A percentile compares a stretch with the other conserved stretches of the same genome.
These are phyloP conservation scores for Trisateles emortualis DNA, from an alignment of 2,888 invertebrate species.

Conservation along the genomic window DNA sequence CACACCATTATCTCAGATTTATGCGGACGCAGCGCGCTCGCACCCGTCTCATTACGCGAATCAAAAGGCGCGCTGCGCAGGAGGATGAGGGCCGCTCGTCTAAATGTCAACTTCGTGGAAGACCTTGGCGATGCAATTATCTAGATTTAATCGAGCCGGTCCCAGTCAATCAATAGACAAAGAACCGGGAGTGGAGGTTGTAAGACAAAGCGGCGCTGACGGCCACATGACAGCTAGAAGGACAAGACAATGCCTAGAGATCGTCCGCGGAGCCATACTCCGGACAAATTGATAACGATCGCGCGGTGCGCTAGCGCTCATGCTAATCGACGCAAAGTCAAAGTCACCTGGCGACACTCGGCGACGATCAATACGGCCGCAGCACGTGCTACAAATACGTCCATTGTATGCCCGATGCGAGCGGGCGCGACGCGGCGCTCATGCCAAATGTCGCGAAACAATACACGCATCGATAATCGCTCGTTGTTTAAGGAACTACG, in stretches of 20 bases:
- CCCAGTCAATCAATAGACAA: slow-evolving; percentile 72
- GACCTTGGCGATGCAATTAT: slow-evolving; percentile 76
- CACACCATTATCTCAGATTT: slow-evolving; percentile 77
- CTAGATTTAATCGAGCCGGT: slow-evolving; percentile 69
- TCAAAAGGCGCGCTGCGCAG: slow-evolving; percentile 67
- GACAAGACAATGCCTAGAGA: slow-evolving; percentile 77
- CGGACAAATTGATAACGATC: slow-evolving; percentile 82
- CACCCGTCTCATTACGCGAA: slow-evolving; percentile 79
- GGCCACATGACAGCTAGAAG: slow-evolving; percentile 64
- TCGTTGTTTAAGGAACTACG: slow-evolving; percentile 69
- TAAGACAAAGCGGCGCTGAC: slow-evolving; percentile 68
- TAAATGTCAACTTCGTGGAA: slow-evolving; percentile 79
- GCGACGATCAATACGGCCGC: slow-evolving; percentile 74
- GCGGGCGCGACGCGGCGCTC: slow-evolving; percentile 72
- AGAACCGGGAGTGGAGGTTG: slow-evolving; percentile 60
- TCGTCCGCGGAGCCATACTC: slow-evolving; percentile 60
- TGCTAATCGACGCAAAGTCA: slow-evolving; percentile 76
- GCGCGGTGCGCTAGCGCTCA: slow-evolving; percentile 63
- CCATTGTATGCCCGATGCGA: slow-evolving; percentile 81
- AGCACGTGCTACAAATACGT: slow-evolving; percentile 80
- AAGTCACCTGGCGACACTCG: slow-evolving; percentile 71
- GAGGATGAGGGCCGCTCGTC: slow-evolving; percentile 65
- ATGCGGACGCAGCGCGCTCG: slow-evolving; percentile 72
- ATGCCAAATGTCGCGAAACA: slow-evolving; percentile 80
- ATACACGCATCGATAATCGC: slow-evolving; percentile 79